Evolutionary conservation across 2,888 invertebrate genomes (phyloP).

Genomic region (Hartigia nigra): DNA sequence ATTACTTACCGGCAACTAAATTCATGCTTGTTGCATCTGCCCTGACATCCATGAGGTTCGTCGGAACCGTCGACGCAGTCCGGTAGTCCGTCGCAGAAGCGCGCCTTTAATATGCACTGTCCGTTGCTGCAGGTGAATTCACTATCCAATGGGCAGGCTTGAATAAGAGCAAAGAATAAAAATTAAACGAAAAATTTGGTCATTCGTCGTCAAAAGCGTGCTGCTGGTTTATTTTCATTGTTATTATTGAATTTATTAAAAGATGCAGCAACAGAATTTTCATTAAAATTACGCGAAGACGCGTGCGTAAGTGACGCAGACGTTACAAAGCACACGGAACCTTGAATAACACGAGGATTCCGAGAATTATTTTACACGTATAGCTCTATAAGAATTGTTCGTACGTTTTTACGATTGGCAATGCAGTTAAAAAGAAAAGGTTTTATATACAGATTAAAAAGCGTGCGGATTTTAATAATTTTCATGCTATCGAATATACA

Average conservation of each 20-base stretch:
- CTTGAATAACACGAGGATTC: not conserved
- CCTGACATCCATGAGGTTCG: slow-evolving; percentile 72
- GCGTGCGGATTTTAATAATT: not conserved
- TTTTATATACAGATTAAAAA: not conserved
- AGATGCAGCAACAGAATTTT: not conserved
- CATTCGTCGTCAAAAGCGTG: not conserved
- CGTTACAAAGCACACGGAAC: not conserved
- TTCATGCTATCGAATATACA: slow-evolving; percentile 27
- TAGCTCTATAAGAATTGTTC: not conserved
- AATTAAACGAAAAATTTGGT: too few relatives aligned
- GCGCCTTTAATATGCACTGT: slow-evolving; percentile 71
- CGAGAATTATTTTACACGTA: not conserved
- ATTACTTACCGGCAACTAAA: slow-evolving; percentile 59
- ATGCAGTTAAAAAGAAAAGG: not conserved
- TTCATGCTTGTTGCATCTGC: slow-evolving; percentile 62
- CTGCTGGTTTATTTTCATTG: too few relatives aligned
- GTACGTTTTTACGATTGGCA: not conserved
- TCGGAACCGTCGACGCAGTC: slow-evolving; percentile 78
- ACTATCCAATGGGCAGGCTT: slow-evolving; percentile 70
- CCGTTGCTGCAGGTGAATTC: slow-evolving; percentile 72
- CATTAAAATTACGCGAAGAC: not conserved
- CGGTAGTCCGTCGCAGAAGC: slow-evolving; percentile 75
- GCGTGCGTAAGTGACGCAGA: not conserved
- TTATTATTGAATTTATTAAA: not conserved
- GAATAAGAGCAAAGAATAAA: slow-evolving; percentile 32